Evolutionary conservation across 2,797 vertebrate species (phyloP).

Genomic region (Zalophus californianus): DNA sequence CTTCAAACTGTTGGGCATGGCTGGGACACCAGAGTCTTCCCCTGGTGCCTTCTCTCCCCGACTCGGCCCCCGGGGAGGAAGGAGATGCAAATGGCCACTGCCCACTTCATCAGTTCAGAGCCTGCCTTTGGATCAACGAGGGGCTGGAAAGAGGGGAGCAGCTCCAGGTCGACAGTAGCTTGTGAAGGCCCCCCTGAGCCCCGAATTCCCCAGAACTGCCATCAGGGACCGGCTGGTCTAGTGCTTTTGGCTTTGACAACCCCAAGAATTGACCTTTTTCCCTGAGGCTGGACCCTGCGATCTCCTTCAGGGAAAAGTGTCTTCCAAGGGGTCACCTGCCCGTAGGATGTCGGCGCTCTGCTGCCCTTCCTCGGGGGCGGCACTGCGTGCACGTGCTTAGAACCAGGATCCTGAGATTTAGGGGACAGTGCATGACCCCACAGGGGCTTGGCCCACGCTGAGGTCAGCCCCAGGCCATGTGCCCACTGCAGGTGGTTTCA

Average conservation of each 20-base stretch:
- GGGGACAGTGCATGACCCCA: rapidly evolving
- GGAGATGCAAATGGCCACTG: not conserved
- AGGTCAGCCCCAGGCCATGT: not conserved
- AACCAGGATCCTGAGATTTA: not conserved
- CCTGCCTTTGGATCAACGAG: rapidly evolving
- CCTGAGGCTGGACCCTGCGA: not conserved
- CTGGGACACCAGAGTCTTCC: constrained; percentile 52
- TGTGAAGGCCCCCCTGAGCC: not conserved
- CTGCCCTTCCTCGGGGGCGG: not conserved
- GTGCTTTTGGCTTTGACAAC: not conserved
- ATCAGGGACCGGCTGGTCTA: rapidly evolving
- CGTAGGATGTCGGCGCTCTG: rapidly evolving
- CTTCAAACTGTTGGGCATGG: constrained; percentile 61
- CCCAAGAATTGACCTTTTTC: not conserved
- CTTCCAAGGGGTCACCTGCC: not conserved
- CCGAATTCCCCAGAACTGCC: not conserved
- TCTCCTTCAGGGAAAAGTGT: not conserved
- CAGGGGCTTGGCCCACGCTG: not conserved
- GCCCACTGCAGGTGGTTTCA: not conserved
- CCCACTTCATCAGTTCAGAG: not conserved
- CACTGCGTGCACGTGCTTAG: rapidly evolving
- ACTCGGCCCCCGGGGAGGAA: not conserved
- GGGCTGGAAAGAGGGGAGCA: not conserved
- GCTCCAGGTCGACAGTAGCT: not conserved
- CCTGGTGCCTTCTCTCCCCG: not conserved